A percentile compares a stretch with the other conserved stretches of the same genome.
phyloP scores from a whole-genome alignment of 2,113 vertebrate genomes.

The Brachypteracias leptosomus region DNA sequence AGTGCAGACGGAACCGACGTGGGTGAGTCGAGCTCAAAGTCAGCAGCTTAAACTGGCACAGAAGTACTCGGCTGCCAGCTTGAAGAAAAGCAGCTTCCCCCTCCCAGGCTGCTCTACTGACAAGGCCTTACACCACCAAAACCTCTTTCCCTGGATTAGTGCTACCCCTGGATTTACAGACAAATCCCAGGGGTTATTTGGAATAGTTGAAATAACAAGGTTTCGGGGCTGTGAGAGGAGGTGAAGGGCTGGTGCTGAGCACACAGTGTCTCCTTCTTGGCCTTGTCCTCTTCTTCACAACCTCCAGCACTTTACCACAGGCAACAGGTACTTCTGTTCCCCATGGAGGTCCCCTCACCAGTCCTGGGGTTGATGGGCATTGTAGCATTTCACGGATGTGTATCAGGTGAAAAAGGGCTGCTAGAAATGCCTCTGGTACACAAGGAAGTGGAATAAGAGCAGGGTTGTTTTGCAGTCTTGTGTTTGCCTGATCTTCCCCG shows the following conservation, averaged over 20 bases:
- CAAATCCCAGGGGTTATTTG: background rate
- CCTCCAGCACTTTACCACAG: background rate
- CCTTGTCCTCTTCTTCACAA: background rate
- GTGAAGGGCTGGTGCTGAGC: background rate
- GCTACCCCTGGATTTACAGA: background rate
- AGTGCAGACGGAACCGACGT: fast-evolving
- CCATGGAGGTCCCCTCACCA: background rate
- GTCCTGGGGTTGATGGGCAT: background rate
- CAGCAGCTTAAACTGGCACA: background rate
- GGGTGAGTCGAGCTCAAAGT: background rate
- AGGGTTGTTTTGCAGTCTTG: too few relatives aligned
- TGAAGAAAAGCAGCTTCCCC: background rate
- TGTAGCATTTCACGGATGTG: background rate
- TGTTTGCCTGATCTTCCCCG: too few relatives aligned
- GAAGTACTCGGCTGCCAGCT: background rate
- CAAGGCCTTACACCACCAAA: background rate
- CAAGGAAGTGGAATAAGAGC: background rate
- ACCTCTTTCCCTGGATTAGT: background rate
- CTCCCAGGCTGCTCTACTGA: background rate
- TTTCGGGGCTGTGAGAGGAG: background rate
- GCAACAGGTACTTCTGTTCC: background rate
- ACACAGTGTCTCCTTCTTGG: background rate
- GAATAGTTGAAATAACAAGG: background rate
- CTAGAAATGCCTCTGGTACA: background rate
- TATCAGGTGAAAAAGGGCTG: background rate